Conservation (phyloP, 2,888 invertebrate genomes). For the Allygus modestus region DNA sequence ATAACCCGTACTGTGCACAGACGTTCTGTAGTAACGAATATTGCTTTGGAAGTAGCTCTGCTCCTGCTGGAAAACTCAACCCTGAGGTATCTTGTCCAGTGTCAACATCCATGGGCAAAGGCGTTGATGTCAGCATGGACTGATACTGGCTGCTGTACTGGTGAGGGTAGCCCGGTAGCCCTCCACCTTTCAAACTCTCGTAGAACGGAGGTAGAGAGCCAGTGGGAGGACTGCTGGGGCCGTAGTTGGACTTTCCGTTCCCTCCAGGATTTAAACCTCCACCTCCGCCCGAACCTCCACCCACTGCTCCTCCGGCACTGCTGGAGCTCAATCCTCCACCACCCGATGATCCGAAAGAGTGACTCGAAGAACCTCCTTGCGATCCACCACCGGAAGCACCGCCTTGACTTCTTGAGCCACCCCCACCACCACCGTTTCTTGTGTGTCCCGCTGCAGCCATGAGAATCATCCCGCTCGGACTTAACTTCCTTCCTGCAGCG, state of each 20-base stretch:
- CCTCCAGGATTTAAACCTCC: slow-evolving; percentile 83
- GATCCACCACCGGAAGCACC: slow-evolving; percentile 79
- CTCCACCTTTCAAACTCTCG: slow-evolving; percentile 88
- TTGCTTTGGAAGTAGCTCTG: slow-evolving; percentile 79
- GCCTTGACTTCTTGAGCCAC: slow-evolving; percentile 73
- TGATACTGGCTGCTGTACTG: slow-evolving; percentile 79
- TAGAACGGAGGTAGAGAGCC: slow-evolving; percentile 94
- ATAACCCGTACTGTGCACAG: slow-evolving; percentile 85
- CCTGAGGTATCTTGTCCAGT: slow-evolving; percentile 80
- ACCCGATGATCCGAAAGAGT: slow-evolving; percentile 74
- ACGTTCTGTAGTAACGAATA: slow-evolving; percentile 88
- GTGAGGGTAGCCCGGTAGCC: slow-evolving; percentile 72
- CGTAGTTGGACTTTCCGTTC: slow-evolving; percentile 91
- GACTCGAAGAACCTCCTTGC: slow-evolving; percentile 67
- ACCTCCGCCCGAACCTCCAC: slow-evolving; percentile 83
- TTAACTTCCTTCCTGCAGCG: slow-evolving; percentile 66
- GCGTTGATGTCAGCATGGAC: slow-evolving; percentile 82
- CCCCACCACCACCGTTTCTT: slow-evolving; percentile 78
- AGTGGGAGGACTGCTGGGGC: slow-evolving; percentile 92
- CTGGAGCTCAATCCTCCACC: slow-evolving; percentile 80
- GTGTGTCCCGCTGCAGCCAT: slow-evolving; percentile 90
- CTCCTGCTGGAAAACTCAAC: slow-evolving; percentile 72
- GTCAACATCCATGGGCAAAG: slow-evolving; percentile 87
- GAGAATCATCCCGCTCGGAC: slow-evolving; percentile 76
- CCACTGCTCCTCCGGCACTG: slow-evolving; percentile 78